Evolutionary conservation across 2,797 vertebrate genomes (phyloP).

Genomic region (Chaunax sp.): DNA sequence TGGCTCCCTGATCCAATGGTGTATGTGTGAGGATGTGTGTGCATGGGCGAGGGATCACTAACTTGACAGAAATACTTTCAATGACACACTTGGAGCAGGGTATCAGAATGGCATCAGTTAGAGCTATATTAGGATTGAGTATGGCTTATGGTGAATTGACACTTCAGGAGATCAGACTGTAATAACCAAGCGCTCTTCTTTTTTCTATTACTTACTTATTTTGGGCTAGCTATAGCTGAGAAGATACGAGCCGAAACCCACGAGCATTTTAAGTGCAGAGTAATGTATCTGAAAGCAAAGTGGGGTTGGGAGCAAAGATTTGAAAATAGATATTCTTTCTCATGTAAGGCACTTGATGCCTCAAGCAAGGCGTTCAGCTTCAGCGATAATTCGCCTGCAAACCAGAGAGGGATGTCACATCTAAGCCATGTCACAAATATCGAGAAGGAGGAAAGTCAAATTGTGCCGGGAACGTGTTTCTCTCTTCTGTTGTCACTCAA

Average conservation of each 20-base stretch:
- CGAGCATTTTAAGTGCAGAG: conserved; percentile 18
- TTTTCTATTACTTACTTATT: conserved; percentile 14
- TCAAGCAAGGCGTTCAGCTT: conserved; percentile 53
- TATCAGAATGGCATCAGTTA: conserved; percentile 61
- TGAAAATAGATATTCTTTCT: conserved; percentile 37
- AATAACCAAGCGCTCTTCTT: conserved; percentile 20
- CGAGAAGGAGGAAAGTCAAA: conserved; percentile 24
- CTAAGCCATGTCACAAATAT: conserved; percentile 36
- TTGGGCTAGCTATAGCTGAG: conserved; percentile 26
- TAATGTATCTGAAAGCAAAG: conserved; percentile 31
- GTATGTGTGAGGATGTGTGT: conserved; percentile 1
- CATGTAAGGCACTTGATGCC: conserved; percentile 45
- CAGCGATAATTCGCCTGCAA: conserved; percentile 38
- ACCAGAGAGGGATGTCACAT: conserved; percentile 53
- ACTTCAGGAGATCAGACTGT: conserved; percentile 30
- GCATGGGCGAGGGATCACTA: conserved; percentile 27
- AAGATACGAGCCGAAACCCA: conserved; percentile 38
- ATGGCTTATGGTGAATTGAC: conserved; percentile 33
- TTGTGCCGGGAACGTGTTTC: conserved; percentile 18
- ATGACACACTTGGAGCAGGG: conserved; percentile 32
- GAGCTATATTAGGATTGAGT: conserved; percentile 57
- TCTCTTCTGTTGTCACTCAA: conserved; percentile 26
- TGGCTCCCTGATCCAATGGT: conserved; percentile 38
- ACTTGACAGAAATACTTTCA: conserved; percentile 59
- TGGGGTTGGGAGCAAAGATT: conserved; percentile 31